phyloP scores from a whole-genome alignment of 2,797 vertebrate species.

The Cuniculus paca region DNA sequence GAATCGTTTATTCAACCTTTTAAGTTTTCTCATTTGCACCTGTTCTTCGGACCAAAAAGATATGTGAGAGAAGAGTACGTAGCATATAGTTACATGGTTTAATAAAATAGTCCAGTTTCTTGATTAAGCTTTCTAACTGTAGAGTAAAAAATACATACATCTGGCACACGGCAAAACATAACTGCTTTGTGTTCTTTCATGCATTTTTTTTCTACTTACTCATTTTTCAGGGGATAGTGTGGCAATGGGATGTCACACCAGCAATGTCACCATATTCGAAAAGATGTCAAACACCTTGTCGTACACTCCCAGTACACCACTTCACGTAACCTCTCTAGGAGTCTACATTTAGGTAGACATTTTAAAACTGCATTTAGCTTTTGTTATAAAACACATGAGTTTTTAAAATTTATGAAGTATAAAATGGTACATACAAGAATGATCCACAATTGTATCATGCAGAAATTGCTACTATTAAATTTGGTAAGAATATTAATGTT shows the following conservation, averaged over 20 bases:
- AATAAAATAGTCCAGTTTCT: neutral
- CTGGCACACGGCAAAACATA: neutral
- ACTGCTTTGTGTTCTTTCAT: neutral
- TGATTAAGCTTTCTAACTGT: neutral
- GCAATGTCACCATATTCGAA: neutral
- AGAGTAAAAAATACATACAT: neutral
- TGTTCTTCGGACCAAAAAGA: neutral
- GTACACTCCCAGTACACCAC: neutral
- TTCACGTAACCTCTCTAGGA: neutral
- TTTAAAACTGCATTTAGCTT: neutral
- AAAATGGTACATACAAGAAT: neutral
- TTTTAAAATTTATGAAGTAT: constrained; percentile 3
- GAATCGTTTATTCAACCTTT: constrained; percentile 33
- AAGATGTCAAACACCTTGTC: neutral
- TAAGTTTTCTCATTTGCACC: constrained; percentile 40
- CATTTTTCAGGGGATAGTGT: neutral
- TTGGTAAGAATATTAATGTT: neutral
- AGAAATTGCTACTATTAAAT: neutral
- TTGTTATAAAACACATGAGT: neutral
- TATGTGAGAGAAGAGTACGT: neutral
- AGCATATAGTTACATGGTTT: neutral
- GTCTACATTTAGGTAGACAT: neutral
- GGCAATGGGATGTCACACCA: neutral
- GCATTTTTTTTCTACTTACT: neutral
- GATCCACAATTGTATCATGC: neutral